Evolutionary conservation across 2,888 invertebrate species (phyloP), one percentile per base, ranked within the genome.

Genomic region (Toxonevra muliebris): DNA sequence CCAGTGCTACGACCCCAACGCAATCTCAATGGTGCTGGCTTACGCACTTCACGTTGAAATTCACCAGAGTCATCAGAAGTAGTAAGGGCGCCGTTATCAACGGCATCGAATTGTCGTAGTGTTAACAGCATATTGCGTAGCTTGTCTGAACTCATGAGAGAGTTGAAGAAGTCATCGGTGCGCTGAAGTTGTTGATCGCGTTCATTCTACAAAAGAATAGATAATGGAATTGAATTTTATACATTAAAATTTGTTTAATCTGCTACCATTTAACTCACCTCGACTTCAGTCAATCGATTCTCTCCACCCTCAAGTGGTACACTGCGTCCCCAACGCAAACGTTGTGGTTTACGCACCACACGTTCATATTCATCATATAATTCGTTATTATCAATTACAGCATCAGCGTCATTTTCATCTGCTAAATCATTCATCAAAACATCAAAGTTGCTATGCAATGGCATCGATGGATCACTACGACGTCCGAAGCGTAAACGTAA

Each of bases 401-500:
- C 63, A n/a, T 68, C 64, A 62, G 40, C 65, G 62, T 54, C 69
- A 65, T 53, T 62, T 50, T 40, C 53, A n/a, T 59, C 69, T 10
- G 41, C 41, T 30, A 60, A 15, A 48, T 74, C 74, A 52, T 80
- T 80, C 19, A 77, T 71, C 1, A 82, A 55, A 55, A 77, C 76
- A 57, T 81, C 82, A 30, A 77, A 76, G 61, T 75, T 69, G 57
- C 79, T 80, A 40, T 80, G 79, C 40, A 80, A 69, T 61, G 80
- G 79, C 72, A 91, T 87, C 78, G 88, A 88, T 79, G 91, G 90
- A 83, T 92, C 92, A 50, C 91, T 90, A 75, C 93, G 89, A 73
- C 92, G 89, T 54, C 93, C 93, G 77, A 93, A 93, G 61, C 93
- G 89, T 66, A 93, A 88, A 72, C 93, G 88, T 80, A 93, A 87